Base-by-base conservation (phyloP, 2,797 vertebrate genomes). In the Kryptolebias ocellatus region DNA sequence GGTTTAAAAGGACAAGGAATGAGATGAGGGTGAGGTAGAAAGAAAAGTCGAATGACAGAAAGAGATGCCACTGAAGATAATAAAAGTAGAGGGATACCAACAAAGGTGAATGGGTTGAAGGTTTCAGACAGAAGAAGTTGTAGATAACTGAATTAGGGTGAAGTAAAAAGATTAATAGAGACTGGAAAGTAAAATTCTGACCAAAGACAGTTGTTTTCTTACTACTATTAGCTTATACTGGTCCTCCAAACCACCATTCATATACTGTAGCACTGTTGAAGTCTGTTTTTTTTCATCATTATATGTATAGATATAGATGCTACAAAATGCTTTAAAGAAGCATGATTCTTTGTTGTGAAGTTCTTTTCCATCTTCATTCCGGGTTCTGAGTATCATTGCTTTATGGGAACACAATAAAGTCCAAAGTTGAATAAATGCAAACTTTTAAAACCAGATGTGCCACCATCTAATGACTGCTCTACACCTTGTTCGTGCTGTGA, bases 1-100 rank as follows among this genome's bases (percentile, higher is more conserved):
- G 75, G 83, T 83, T 89, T 73, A 87, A 87, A 89, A 82, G 83
- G 80, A 83, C 81, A 71, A 57, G 65, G 29, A 78, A 47, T 6
- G 59, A 70, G 70, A 60, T 53, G 76, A 56, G 68, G 34, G 18
- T 24, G 39, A 53, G 24, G 17, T 46, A 64, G 50, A 2, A 17
- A 42, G 61, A 44, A 37, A 63, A 44, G 10, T 55, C 3, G 39
- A 51, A 20, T 4, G n/a, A 17, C 16, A 28, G 42, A 20, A 29
- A 37, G 39, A 27, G 46, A 49, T 17, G 9, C 0, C 52, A 45
- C 53, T 16, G 6, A 57, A 37, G 28, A 18, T 10, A 20, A 34
- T n/a, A 28, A 69, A 29, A 5, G 37, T 31, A 11, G 17, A 37
- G 20, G 20, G 17, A 55, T 3, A 31, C 5, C 52, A n/a, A 16